Base-by-base conservation (phyloP, 1,140 invertebrate species). In the Gryon sp. region DNA sequence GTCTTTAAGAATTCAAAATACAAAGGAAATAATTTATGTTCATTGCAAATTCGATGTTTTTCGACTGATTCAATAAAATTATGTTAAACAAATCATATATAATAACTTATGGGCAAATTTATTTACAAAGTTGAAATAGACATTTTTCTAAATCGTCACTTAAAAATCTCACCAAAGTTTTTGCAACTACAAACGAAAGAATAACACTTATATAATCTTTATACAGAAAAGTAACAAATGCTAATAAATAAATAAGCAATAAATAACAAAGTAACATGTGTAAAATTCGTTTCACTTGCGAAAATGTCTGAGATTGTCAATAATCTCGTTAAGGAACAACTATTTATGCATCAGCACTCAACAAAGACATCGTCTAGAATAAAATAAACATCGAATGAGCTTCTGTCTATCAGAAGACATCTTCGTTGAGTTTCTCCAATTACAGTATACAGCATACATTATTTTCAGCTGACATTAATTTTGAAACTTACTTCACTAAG, bases 221-320 rank as follows among this genome's bases (percentile, higher is more conserved):
- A 9, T 3, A 34, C 32, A 34, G 22, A 24, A 24, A 2, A 24
- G 15, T 24, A 32, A 32, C 11, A 16, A 24, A 12, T 24, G 11
- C 16, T 11, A 43, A 65, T 46, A 16, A 3, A 34, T 5, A 34
- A 45, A 12, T 28, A n/a, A 28, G 26, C 11, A 32, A 34, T n/a
- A 8, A 12, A 55, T 20, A 28, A 32, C 14, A 26, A 46, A 38
- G 19, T 38, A 12, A 32, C 45, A 41, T 16, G 1, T 9, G n/a
- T 43, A 75, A 62, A 43, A 40, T 60, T 62, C 72, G 72, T 75
- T 66, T 75, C 53, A 53, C 28, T 75, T 40, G 62, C 34, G 62
- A 59, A 68, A 60, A 75, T 55, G 46, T 9, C 22, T 53, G 70
- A 65, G 60, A 66, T 53, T 16, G 19, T 57, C 9, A 36, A 14